Base-by-base conservation (phyloP, 2,113 vertebrate genomes). In the Rhinopomastus cyanomelas region DNA sequence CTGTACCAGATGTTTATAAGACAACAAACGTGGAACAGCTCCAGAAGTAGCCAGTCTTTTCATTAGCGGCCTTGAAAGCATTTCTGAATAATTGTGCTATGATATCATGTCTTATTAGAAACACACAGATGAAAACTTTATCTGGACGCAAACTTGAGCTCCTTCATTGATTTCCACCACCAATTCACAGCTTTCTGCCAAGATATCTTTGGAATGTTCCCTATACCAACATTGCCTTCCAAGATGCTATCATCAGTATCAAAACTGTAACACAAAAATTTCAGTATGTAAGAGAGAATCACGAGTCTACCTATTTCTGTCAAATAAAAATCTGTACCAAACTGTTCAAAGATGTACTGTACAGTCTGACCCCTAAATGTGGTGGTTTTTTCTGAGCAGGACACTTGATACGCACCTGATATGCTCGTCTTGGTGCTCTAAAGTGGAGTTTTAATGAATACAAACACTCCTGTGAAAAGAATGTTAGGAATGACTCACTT, bases 351-450 rank as follows among this genome's bases (percentile, higher is more conserved):
- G 36, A 34, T 85, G 18, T 44, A 49, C 8, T 60, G 44, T 39
- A 22, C 12, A 29, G 14, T 82, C 39, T 68, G n/a, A 34, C 23
- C 8, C 7, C 64, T 85, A 52, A 48, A 52, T 52, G 37, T 67
- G 42, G n/a, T 8, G n/a, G 10, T 81, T 44, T 73, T 1, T 69
- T 75, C 19, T 52, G 49, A 49, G 21, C 23, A 57, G 36, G 68
- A 39, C 42, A 39, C 0, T 0, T 71, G 13, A 15, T 36, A 10
- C 14, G 19, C 42, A 39, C 0, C 0, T 71, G 13, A 15, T 36
- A 10, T 16, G 19, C 26, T 79, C 8, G 15, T 57, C 36, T 55
- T 4, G 8, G 27, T 88, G 32, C 61, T 77, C 32, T 86, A 32
- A 90, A 85, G 22, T 8, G 9, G 11, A 9, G 2, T 1, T 69